phyloP scores from a whole-genome alignment of 2,113 vertebrate genomes.

The Brevimyrus niger region DNA sequence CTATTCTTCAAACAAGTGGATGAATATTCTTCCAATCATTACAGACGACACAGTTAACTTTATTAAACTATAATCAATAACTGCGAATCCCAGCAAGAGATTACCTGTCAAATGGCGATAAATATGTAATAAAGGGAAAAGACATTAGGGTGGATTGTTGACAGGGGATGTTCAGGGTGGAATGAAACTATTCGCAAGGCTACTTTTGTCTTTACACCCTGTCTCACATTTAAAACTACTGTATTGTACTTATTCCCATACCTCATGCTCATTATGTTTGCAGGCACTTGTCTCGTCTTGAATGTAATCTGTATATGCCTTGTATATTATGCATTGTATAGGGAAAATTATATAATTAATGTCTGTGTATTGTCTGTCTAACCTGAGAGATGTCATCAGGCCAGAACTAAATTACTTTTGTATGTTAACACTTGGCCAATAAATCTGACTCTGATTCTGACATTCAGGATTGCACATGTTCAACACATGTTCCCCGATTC shows the following conservation, averaged over 20 bases:
- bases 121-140: background rate
- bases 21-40: background rate
- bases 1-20: background rate
- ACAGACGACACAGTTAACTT: background rate
- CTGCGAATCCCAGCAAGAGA: background rate
- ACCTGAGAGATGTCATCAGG: background rate
- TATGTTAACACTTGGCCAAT: background rate
- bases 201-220: background rate
- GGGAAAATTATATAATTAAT: background rate
- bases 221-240: background rate
- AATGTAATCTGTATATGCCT: background rate
- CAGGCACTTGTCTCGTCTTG: background rate
- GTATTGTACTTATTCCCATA: background rate
- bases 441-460: background rate
- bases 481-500: background rate
- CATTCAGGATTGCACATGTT: background rate
- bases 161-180: background rate
- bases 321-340: background rate
- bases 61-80: background rate
- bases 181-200: background rate
- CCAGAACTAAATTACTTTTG: background rate
- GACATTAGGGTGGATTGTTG: background rate
- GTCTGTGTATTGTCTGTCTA: background rate
- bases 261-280: background rate
- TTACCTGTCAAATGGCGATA: background rate